These are phyloP conservation scores for Sinodicranocentrus sp. DNA, from an alignment of 2,888 invertebrate species.

Conservation along the genomic window DNA sequence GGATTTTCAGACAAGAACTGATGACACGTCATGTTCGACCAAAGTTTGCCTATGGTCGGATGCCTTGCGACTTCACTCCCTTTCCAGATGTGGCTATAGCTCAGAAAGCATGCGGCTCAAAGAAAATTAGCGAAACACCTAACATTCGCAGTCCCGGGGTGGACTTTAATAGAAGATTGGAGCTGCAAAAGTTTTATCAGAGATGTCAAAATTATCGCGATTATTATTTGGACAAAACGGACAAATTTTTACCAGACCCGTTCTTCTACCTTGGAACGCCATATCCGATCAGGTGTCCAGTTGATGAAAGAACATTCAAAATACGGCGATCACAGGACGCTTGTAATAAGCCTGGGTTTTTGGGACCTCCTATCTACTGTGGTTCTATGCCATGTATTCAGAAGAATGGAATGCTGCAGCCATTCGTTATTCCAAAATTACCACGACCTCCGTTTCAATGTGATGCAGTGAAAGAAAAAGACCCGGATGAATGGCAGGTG, in stretches of 20 bases:
- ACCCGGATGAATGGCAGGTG: conserved; percentile 65
- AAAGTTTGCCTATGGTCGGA: conserved; percentile 73
- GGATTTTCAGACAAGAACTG: conserved; percentile 72
- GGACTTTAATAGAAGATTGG: conserved; percentile 59
- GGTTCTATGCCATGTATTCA: conserved; percentile 72
- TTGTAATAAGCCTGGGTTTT: conserved; percentile 68
- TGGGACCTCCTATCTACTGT: conserved; percentile 71
- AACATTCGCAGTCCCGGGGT: conserved; percentile 70
- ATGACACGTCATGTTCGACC: conserved; percentile 71
- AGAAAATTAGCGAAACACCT: conserved; percentile 68
- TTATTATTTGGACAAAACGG: conserved; percentile 75
- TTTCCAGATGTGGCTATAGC: conserved; percentile 74
- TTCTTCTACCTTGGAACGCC: conserved; percentile 73
- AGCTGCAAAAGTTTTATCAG: conserved; percentile 65
- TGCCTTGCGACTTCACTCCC: conserved; percentile 72
- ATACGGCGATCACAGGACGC: conserved; percentile 62
- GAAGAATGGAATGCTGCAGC: conserved; percentile 66
- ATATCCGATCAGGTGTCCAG: conserved; percentile 72
- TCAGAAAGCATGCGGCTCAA: conserved; percentile 57
- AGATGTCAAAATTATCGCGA: conserved; percentile 71
- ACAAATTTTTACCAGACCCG: conserved; percentile 64
- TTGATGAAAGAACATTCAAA: conserved; percentile 75
- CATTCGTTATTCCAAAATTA: conserved; percentile 70
- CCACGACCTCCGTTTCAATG: conserved; percentile 73
- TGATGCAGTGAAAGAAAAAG: conserved; percentile 60